phyloP scores from a whole-genome alignment of 2,888 invertebrate species.

The Pandemis heparana region DNA sequence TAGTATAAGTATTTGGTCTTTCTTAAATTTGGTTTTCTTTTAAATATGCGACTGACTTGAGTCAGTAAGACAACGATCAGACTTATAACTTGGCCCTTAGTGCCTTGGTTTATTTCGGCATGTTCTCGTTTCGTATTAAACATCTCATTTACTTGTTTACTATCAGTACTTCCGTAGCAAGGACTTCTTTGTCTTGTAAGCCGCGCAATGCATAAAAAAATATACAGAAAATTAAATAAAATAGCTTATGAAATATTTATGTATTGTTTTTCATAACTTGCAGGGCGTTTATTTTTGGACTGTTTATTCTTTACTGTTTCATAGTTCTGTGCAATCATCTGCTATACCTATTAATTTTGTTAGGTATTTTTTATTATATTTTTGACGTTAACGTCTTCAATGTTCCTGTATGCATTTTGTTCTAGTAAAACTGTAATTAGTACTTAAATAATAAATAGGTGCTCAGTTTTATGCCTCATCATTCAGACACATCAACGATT shows the following conservation, averaged over 20 bases:
- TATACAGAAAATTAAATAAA: background rate
- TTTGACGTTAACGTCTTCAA: conserved; percentile 23
- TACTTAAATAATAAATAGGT: conserved; percentile 38
- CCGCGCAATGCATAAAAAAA: background rate
- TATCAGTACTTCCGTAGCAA: background rate
- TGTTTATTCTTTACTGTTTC: conserved; percentile 6
- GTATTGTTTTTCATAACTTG: background rate
- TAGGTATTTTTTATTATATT: background rate
- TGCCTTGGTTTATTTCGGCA: too few species aligned
- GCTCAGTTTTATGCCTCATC: conserved; percentile 20
- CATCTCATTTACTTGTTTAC: background rate
- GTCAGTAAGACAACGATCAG: too few species aligned
- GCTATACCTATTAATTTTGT: background rate
- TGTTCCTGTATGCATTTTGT: conserved; percentile 37
- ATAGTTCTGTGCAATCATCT: background rate
- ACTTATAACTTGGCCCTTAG: too few species aligned
- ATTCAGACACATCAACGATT: conserved; percentile 32
- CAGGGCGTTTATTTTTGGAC: background rate
- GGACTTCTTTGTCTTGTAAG: background rate
- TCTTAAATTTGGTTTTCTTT: too few species aligned
- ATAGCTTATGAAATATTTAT: background rate
- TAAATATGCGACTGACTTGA: too few species aligned
- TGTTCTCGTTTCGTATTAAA: too few species aligned
- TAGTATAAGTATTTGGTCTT: too few species aligned
- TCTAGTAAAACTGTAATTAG: conserved; percentile 22